Percentiles rank a stretch among this genome's conserved stretches.
Conservation (phyloP, 2,113 vertebrate genomes). For the Cacatua alba region DNA sequence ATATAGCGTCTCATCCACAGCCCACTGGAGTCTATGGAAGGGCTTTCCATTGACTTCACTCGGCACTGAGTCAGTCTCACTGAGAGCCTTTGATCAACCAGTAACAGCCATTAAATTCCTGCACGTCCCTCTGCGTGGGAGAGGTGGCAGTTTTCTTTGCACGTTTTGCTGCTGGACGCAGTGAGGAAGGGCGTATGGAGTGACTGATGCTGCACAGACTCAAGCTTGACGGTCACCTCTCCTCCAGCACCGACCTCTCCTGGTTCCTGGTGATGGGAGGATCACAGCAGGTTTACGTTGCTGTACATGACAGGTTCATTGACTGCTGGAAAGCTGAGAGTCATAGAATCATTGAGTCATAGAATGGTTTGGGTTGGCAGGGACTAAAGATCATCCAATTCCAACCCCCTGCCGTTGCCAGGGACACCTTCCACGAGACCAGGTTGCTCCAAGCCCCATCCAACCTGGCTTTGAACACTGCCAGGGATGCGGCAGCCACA, state of each 20-base stretch:
- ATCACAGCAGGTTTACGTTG: not conserved
- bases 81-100: conserved; percentile 38
- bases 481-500: not conserved
- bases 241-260: accelerated
- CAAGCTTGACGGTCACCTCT: accelerated
- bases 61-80: conserved; percentile 4
- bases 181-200: not conserved
- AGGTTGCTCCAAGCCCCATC: not conserved
- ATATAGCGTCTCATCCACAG: conserved; percentile 41
- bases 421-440: not conserved
- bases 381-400: not conserved
- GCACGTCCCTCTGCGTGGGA: not conserved
- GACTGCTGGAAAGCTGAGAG: not conserved
- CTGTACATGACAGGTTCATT: not conserved
- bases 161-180: not conserved
- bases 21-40: conserved; percentile 39
- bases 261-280: not conserved
- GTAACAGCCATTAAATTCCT: not conserved
- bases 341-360: not conserved
- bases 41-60: conserved; percentile 36
- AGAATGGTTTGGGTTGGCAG: not conserved
- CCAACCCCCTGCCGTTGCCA: not conserved
- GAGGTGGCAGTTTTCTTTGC: not conserved
- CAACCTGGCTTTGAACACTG: not conserved
- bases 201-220: not conserved